Percentiles rank a stretch among this genome's conserved stretches.
phyloP scores from a whole-genome alignment of 2,113 vertebrate species.

The Phalacrocorax brasilianus region DNA sequence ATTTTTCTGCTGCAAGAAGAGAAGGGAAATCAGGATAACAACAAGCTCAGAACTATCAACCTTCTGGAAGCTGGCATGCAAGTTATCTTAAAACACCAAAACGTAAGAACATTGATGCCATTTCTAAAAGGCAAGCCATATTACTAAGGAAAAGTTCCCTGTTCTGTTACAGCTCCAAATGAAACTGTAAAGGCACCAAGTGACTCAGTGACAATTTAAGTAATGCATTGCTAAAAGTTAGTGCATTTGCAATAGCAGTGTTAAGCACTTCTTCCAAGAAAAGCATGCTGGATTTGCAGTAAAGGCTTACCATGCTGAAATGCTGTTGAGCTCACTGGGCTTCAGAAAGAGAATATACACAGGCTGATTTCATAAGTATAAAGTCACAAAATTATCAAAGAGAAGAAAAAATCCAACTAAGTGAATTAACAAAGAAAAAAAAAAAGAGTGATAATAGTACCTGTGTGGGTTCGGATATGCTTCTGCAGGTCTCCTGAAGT shows the following conservation, averaged over 20 bases:
- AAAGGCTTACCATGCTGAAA: constrained; percentile 15
- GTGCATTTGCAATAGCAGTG: neutral
- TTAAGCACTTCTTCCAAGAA: neutral
- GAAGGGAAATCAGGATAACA: neutral
- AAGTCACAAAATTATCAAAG: neutral
- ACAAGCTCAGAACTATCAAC: neutral
- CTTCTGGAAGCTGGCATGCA: neutral
- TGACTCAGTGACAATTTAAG: neutral
- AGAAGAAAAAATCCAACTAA: neutral
- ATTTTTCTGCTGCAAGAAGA: neutral
- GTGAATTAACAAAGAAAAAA: neutral
- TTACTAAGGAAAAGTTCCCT: neutral
- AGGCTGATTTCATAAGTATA: neutral
- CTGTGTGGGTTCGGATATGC: constrained; percentile 97
- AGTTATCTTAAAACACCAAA: neutral
- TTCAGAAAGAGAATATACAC: constrained; percentile 6
- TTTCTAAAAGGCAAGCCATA: neutral
- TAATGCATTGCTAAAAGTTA: neutral
- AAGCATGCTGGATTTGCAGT: neutral
- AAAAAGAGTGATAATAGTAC: constrained; percentile 56
- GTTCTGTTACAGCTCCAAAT: neutral
- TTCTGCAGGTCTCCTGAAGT: constrained; percentile 98
- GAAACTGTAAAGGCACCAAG: neutral
- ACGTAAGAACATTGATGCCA: neutral
- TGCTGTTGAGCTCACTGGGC: neutral